phyloP scores from a whole-genome alignment of 2,888 invertebrate genomes.

The Ophion slaviceki region DNA sequence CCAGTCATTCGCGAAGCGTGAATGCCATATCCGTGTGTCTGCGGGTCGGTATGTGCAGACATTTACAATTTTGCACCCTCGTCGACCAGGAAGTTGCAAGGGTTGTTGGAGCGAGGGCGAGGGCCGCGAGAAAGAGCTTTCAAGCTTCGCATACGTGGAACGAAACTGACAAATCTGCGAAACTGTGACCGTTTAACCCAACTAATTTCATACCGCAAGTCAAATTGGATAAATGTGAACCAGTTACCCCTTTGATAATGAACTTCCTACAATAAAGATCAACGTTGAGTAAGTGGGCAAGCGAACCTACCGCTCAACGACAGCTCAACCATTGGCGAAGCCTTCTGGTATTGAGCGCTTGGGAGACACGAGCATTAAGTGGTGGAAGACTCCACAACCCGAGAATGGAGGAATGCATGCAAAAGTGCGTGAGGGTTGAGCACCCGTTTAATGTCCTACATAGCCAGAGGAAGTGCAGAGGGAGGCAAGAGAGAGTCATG shows the following conservation, averaged over 20 bases:
- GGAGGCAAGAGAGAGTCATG: conserved; percentile 34
- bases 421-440: conserved; percentile 79
- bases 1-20: conserved; percentile 41
- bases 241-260: conserved; percentile 1
- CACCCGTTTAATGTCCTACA: conserved; percentile 80
- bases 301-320: not conserved
- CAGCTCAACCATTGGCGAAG: not conserved
- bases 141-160: conserved; percentile 50
- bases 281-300: not conserved
- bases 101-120: conserved; percentile 37
- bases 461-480: conserved; percentile 64
- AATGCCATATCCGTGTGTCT: conserved; percentile 41
- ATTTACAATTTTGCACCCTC: conserved; percentile 42
- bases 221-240: conserved; percentile 17
- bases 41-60: conserved; percentile 2
- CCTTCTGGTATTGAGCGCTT: not conserved
- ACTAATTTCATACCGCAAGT: not conserved
- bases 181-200: conserved; percentile 35
- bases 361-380: not conserved
- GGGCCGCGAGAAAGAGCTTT: conserved; percentile 54
- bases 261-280: not conserved
- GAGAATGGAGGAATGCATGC: conserved; percentile 7
- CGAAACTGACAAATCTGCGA: conserved; percentile 59
- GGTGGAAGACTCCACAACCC: not conserved
- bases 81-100: conserved; percentile 48